phyloP scores from a whole-genome alignment of 37 sponge, comb jelly and placozoan genomes.

The Haliclona indistincta region DNA sequence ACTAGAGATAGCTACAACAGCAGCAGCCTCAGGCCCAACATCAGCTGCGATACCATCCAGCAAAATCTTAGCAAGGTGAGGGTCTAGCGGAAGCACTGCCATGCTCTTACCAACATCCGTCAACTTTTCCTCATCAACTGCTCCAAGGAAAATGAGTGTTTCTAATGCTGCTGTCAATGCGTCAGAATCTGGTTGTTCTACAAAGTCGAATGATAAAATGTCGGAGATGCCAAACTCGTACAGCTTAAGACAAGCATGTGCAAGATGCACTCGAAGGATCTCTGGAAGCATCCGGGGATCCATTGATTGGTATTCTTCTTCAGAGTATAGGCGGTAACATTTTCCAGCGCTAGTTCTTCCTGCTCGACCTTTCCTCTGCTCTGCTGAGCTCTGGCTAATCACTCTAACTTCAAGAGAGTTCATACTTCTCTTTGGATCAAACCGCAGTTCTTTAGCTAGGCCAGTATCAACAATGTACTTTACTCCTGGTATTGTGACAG shows the following conservation, averaged over 20 bases:
- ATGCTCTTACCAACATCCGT: constrained; percentile 57
- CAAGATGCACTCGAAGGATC: constrained; percentile 57
- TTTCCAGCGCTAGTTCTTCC: constrained; percentile 72
- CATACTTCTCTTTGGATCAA: constrained; percentile 70
- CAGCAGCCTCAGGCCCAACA: constrained; percentile 46
- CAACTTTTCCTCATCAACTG: constrained; percentile 35
- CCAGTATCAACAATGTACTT: constrained; percentile 83
- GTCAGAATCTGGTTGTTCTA: constrained; percentile 55
- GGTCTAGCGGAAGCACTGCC: constrained; percentile 63
- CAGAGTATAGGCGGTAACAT: constrained; percentile 71
- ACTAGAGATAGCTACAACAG: constrained; percentile 48
- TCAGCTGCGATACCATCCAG: constrained; percentile 40
- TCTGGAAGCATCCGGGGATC: constrained; percentile 48
- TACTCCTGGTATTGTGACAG: constrained; percentile 84
- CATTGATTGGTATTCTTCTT: constrained; percentile 50
- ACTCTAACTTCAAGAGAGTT: constrained; percentile 50
- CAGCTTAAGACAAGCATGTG: constrained; percentile 59
- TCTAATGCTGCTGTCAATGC: constrained; percentile 56
- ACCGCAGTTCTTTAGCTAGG: constrained; percentile 64
- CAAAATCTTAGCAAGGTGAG: constrained; percentile 55
- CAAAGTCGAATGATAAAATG: constrained; percentile 65
- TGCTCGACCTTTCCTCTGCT: constrained; percentile 83
- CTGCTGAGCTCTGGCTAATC: constrained; percentile 75
- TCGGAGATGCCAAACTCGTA: constrained; percentile 65
- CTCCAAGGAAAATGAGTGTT: constrained; percentile 64